Base-by-base conservation (phyloP, 2,113 vertebrate species). In the Ctenomys sociabilis region DNA sequence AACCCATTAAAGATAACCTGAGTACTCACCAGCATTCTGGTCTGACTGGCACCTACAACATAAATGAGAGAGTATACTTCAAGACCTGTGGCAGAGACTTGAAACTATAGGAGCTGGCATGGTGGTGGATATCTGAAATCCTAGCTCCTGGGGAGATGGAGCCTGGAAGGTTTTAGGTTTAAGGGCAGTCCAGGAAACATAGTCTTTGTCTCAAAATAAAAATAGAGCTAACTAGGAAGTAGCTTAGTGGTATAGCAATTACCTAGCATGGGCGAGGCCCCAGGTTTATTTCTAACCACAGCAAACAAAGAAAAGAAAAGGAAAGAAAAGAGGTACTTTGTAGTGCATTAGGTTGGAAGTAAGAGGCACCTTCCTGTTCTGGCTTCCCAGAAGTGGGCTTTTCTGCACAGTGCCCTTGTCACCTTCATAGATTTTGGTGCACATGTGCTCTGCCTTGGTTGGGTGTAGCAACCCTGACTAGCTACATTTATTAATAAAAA, bases 361-460 rank as follows among this genome's bases (percentile, higher is more conserved):
- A 22, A 32, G 57, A 77, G 87, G 49, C 0, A 5, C 59, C 61
- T 72, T 37, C 35, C 40, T 83, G 14, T 11, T 30, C 7, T 45
- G 28, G 37, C 3, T 35, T 81, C 70, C 45, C 35, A 40, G 54
- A 24, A 5, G 45, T 26, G 16, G 49, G 37, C 11, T 49, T 11
- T 30, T 88, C 35, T 24, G 14, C 45, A 16, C 0, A 6, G 1
- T 52, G 19, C n/a, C 3, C 16, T 43, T 16, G 40, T 94, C 0
- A 32, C 28, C 54, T 14, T 35, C 14, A n/a, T 28, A 63, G 64
- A 64, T n/a, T 30, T 28, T 72, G 17, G 2, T 70, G 0, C 1
- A 5, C 1, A 4, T 0, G 2, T 19, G 7, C 37, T 86, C 70
- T 88, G 7, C 2, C 68, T 7, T 0, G 1, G 43, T 57, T 11